Base-by-base conservation (phyloP, 1,140 invertebrate species). In the Pseudoatta argentina region DNA sequence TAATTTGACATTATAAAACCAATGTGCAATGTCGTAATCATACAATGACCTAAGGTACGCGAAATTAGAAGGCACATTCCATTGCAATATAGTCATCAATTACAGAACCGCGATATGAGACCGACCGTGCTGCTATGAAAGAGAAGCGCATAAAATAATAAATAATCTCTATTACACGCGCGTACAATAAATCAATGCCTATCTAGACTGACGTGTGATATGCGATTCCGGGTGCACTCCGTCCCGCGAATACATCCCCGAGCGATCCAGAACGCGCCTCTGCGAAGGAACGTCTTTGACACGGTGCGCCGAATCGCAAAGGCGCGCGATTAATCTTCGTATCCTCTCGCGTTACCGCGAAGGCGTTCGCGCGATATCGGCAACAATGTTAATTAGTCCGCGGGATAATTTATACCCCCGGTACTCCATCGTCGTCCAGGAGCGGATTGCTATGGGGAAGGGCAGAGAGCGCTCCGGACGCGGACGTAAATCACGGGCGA, bases 331-430 rank as follows among this genome's bases (percentile, higher is more conserved):
- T 89, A 89, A 89, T 89, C 87, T 86, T 76, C 24, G 27, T 86
- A 66, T 39, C 61, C 69, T 72, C 77, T 48, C 87, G 63, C 64
- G 39, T 76, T 63, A 59, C 14, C 53, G 53, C 30, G 66, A 34
- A 69, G 39, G 30, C 64, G 85, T 78, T 66, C 53, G 18, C 72
- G 59, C 39, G 57, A 59, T 88, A 79, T 71, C 51, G 76, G 63
- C 88, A 83, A 90, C 89, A 87, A 91, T 91, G 88, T 90, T 91
- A 91, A 90, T 91, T 91, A 86, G 89, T 81, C 75, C 79, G 34
- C 61, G 64, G 39, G 77, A 83, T 90, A 90, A 90, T 90, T 90
- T 90, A 90, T 90, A 87, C 79, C 55, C 82, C 77, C 72, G 87
- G 73, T 72, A 39, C 57, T 59, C 64, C 55, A 85, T 85, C 73